Percentiles rank a stretch among this genome's conserved stretches.
phyloP scores from a whole-genome alignment of 1,140 invertebrate genomes.

The Batillaria attramentaria region DNA sequence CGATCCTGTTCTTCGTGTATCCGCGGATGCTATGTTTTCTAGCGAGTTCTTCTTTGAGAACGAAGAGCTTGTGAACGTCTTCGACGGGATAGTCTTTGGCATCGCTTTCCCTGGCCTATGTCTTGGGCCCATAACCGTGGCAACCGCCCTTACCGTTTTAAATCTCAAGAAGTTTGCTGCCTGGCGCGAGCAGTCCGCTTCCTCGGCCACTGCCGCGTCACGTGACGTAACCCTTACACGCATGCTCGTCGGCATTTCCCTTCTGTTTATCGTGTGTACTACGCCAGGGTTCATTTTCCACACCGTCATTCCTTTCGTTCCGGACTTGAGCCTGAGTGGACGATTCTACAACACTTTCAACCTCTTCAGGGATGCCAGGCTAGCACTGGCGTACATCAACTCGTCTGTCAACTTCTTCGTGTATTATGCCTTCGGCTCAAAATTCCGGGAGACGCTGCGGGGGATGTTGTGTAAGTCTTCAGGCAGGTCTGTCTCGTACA shows the following conservation, averaged over 20 bases:
- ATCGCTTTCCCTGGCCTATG: constrained; percentile 17
- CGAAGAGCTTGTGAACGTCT: constrained; percentile 19
- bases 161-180: constrained; percentile 25
- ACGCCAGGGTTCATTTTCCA: constrained; percentile 22
- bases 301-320: neutral
- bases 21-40: constrained; percentile 1
- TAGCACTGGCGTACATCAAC: constrained; percentile 20
- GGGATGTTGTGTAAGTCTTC: constrained; percentile 2
- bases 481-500: no score
- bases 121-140: constrained; percentile 13
- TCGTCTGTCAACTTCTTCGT: constrained; percentile 20
- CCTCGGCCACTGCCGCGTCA: neutral
- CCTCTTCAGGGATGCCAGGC: constrained; percentile 15
- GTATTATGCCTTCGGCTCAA: constrained; percentile 22
- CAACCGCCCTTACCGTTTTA: constrained; percentile 22
- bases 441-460: constrained; percentile 5
- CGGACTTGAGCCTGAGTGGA: constrained; percentile 24
- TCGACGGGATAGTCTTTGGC: constrained; percentile 25
- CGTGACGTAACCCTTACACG: constrained; percentile 25
- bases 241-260: constrained; percentile 27
- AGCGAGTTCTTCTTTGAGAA: constrained; percentile 18
- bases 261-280: constrained; percentile 23
- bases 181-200: constrained; percentile 22
- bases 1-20: neutral
- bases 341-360: constrained; percentile 28